A percentile compares a stretch with the other conserved stretches of the same genome.
These are phyloP conservation scores for Eristalis pertinax DNA, from an alignment of 2,888 invertebrate species.

Conservation along the genomic window DNA sequence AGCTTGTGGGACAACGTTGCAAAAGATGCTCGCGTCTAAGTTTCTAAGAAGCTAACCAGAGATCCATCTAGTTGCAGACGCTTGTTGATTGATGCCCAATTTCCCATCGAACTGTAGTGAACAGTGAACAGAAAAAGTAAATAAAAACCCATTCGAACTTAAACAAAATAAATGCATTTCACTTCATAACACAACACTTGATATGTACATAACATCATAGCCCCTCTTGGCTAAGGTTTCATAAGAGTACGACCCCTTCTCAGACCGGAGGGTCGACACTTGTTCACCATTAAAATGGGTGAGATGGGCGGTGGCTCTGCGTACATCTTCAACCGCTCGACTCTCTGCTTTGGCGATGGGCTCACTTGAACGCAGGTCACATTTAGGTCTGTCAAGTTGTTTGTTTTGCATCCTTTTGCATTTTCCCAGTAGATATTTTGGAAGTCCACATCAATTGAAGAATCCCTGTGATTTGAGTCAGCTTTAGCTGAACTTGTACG, in stretches of 20 bases:
- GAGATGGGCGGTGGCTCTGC: slow-evolving; percentile 74
- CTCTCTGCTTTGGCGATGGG: slow-evolving; percentile 73
- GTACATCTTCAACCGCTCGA: slow-evolving; percentile 74
- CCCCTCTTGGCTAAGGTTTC: slow-evolving; percentile 29
- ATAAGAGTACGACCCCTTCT: slow-evolving; percentile 46
- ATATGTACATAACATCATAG: neutral
- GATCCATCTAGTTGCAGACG: neutral
- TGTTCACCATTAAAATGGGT: slow-evolving; percentile 72
- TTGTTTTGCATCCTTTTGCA: slow-evolving; percentile 24
- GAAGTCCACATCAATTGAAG: slow-evolving; percentile 72
- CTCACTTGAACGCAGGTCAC: slow-evolving; percentile 54
- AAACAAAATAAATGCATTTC: slow-evolving; percentile 39
- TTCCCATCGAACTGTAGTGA: neutral
- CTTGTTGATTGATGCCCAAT: no score
- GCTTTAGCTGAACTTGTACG: neutral
- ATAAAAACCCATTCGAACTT: neutral
- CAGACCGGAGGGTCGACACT: slow-evolving; percentile 60
- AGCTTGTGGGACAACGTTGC: neutral
- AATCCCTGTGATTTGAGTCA: neutral
- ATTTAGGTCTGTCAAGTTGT: slow-evolving; percentile 45
- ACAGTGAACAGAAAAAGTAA: neutral
- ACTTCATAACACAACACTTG: slow-evolving; percentile 39
- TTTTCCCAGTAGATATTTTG: slow-evolving; percentile 73
- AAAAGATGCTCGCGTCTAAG: neutral
- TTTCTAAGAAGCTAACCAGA: neutral